Percentiles rank a stretch among this genome's conserved stretches.
Conservation (phyloP, 2,797 vertebrate species). For the Melanotaenia trifasciata region DNA sequence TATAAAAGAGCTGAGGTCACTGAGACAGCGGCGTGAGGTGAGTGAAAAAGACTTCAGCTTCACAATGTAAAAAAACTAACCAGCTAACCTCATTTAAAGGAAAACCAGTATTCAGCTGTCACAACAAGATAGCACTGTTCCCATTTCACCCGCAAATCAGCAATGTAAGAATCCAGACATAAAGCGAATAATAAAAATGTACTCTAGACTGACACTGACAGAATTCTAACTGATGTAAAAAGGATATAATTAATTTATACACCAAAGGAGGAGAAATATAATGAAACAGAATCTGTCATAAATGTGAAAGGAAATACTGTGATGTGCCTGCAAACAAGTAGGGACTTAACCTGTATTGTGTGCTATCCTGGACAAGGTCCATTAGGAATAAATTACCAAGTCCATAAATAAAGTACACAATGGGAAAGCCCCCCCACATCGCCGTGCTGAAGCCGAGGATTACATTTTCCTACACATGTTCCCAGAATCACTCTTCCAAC, state of each 20-base stretch:
- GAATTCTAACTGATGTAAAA: not conserved
- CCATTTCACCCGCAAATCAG: not conserved
- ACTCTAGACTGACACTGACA: not conserved
- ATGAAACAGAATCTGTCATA: not conserved
- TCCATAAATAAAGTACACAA: slow-evolving; percentile 67
- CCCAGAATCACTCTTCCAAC: slow-evolving; percentile 66
- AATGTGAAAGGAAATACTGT: slow-evolving; percentile 14
- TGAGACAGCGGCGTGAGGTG: slow-evolving; percentile 92
- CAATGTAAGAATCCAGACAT: not conserved
- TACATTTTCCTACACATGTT: slow-evolving; percentile 77
- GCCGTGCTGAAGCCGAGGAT: slow-evolving; percentile 62
- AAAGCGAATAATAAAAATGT: not conserved
- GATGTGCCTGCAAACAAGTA: slow-evolving; percentile 11
- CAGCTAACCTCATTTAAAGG: not conserved
- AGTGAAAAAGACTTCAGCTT: slow-evolving; percentile 40
- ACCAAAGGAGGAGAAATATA: not conserved
- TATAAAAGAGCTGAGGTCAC: slow-evolving; percentile 92
- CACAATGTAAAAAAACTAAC: not conserved
- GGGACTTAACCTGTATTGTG: slow-evolving; percentile 9
- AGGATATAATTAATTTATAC: not conserved
- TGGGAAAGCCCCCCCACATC: slow-evolving; percentile 68
- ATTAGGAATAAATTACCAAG: slow-evolving; percentile 65
- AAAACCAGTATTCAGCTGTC: not conserved
- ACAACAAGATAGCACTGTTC: not conserved
- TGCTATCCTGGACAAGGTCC: slow-evolving; percentile 41